Conservation (phyloP, 1,140 invertebrate genomes). For the Drosophila pandora region DNA sequence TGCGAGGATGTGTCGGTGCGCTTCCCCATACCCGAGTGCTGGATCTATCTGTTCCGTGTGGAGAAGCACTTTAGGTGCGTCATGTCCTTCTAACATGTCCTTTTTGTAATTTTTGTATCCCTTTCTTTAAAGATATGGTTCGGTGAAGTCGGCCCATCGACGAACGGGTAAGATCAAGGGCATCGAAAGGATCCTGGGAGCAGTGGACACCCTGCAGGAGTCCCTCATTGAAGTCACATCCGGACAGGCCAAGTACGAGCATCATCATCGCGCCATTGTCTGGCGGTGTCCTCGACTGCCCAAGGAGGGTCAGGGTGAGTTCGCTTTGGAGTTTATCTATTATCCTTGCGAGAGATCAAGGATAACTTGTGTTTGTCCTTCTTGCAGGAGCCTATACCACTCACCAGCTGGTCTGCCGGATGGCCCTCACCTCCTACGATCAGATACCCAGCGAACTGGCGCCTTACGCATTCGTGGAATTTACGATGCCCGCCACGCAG, state of each 20-base stretch:
- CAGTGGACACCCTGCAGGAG: conserved; percentile 95
- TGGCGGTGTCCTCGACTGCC: conserved; percentile 98
- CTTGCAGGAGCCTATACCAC: conserved; percentile 96
- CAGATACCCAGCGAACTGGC: conserved; percentile 97
- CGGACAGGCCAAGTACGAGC: conserved; percentile 99
- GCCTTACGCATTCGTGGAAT: conserved; percentile 95
- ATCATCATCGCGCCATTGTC: conserved; percentile 98
- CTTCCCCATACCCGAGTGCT: conserved; percentile 99
- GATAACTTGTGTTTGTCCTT: not conserved
- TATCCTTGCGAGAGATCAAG: conserved; percentile 24
- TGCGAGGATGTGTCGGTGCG: conserved; percentile 98
- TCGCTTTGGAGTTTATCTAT: not conserved
- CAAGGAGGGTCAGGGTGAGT: conserved; percentile 97
- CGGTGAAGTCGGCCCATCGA: conserved; percentile 96
- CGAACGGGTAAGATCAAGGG: conserved; percentile 97
- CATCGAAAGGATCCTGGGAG: conserved; percentile 96
- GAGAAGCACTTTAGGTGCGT: conserved; percentile 97
- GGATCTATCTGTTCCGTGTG: conserved; percentile 99
- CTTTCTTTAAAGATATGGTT: conserved; percentile 88
- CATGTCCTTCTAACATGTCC: not conserved
- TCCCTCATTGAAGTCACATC: conserved; percentile 98
- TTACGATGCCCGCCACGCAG: conserved; percentile 99
- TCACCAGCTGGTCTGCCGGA: conserved; percentile 95
- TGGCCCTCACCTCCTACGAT: conserved; percentile 98
- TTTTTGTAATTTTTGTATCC: too few species aligned